A percentile compares a stretch with the other conserved stretches of the same genome.
These are phyloP conservation scores for Phataginus tetradactyla DNA, from an alignment of 2,797 vertebrate species.

Conservation along the genomic window DNA sequence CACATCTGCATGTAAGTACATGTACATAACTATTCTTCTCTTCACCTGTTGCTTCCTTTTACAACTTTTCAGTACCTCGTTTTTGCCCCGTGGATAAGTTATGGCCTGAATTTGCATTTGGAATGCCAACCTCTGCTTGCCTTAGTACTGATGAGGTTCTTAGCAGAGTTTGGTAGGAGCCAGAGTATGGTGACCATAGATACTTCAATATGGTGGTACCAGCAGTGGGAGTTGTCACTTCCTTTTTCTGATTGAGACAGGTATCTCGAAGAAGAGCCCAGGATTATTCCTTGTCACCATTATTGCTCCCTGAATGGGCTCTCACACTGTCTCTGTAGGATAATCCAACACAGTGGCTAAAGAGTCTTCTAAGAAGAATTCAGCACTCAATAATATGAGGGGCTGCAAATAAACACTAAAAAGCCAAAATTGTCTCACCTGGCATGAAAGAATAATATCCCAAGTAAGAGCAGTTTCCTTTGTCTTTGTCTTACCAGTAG, in stretches of 20 bases:
- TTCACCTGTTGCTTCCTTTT: conserved; percentile 65
- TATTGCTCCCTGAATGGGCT: neutral
- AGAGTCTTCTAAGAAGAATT: neutral
- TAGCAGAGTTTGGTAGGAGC: neutral
- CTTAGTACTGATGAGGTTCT: neutral
- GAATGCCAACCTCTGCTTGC: neutral
- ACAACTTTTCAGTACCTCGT: conserved; percentile 7
- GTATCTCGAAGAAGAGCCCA: neutral
- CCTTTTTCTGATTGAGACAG: neutral
- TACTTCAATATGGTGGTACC: neutral
- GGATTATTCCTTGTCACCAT: neutral
- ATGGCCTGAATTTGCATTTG: neutral
- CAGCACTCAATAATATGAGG: neutral
- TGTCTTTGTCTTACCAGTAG: neutral
- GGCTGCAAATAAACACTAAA: neutral
- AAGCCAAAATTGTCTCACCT: neutral
- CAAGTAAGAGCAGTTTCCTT: conserved; percentile 8
- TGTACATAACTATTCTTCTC: conserved; percentile 61
- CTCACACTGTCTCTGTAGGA: neutral
- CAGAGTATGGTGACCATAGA: neutral
- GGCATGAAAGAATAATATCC: neutral
- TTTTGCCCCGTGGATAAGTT: neutral
- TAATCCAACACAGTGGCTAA: conserved; percentile 2
- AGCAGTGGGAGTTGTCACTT: neutral
- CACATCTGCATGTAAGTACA: conserved; percentile 80